phyloP scores from a whole-genome alignment of 2,888 invertebrate species.

The Saturnia japonica region DNA sequence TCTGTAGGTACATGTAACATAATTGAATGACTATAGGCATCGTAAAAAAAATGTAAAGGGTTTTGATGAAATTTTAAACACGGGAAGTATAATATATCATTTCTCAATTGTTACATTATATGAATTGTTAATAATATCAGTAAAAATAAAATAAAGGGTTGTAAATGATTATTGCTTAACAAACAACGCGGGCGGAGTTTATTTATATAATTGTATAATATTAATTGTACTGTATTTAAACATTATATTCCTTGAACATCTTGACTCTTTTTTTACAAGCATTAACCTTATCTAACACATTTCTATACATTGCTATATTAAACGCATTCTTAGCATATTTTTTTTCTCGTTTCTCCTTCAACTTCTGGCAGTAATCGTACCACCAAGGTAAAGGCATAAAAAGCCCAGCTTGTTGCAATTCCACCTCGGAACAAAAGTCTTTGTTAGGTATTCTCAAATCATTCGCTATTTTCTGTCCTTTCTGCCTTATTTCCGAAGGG shows the following conservation, averaged over 20 bases:
- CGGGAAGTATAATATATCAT: too few species aligned
- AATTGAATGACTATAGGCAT: too few species aligned
- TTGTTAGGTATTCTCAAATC: constrained; percentile 42
- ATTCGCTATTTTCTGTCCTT: constrained; percentile 22
- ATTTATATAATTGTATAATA: too few species aligned
- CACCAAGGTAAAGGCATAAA: constrained; percentile 57
- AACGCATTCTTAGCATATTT: constrained; percentile 13
- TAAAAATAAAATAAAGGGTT: too few species aligned
- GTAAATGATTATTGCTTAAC: too few species aligned
- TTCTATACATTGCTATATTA: constrained; percentile 32
- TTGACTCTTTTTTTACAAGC: constrained; percentile 31
- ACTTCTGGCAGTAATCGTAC: constrained; percentile 49
- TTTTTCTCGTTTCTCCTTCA: constrained; percentile 34
- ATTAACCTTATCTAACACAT: constrained; percentile 35
- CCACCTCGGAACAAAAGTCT: constrained; percentile 47
- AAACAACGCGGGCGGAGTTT: too few species aligned
- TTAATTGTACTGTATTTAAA: background rate
- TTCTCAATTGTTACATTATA: too few species aligned
- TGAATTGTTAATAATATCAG: too few species aligned
- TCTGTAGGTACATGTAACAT: too few species aligned
- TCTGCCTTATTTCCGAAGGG: constrained; percentile 15
- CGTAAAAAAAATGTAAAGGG: too few species aligned
- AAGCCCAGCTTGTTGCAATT: constrained; percentile 31
- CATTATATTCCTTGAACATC: background rate
- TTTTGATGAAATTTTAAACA: too few species aligned